phyloP scores from a whole-genome alignment of 2,113 vertebrate species.

The Notiomystis cincta region DNA sequence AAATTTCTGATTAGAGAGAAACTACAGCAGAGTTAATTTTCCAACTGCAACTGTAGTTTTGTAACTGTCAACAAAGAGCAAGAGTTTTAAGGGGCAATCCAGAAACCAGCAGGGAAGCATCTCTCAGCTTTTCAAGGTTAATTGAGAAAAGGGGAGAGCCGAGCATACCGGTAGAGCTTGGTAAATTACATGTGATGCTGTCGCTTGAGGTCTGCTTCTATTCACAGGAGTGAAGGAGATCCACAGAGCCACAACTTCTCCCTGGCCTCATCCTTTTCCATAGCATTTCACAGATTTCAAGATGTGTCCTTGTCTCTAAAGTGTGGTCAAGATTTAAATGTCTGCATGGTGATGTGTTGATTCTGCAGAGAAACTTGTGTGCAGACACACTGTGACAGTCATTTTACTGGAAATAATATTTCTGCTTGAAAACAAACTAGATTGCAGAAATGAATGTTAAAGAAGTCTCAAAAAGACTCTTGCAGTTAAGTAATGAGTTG shows the following conservation, averaged over 20 bases:
- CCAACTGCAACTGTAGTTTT: background rate
- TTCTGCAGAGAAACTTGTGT: background rate
- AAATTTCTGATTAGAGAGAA: background rate
- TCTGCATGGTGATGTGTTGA: background rate
- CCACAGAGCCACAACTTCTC: background rate
- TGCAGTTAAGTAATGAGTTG: background rate
- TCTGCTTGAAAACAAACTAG: background rate
- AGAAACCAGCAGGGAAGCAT: conserved; percentile 56
- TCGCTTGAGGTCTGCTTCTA: conserved; percentile 8
- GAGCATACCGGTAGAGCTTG: background rate
- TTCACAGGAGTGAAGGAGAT: background rate
- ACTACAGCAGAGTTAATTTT: conserved; percentile 41
- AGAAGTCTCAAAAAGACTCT: background rate
- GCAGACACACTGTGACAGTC: background rate
- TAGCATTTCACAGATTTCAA: background rate
- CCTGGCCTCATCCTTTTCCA: background rate
- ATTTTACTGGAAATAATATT: background rate
- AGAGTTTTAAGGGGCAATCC: conserved; percentile 61
- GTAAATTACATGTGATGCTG: background rate
- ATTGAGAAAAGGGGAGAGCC: conserved; percentile 44
- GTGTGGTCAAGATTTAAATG: background rate
- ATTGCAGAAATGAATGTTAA: background rate
- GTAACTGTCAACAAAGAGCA: conserved; percentile 47
- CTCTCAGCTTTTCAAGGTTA: conserved; percentile 66
- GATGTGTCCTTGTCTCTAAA: background rate